A percentile compares a stretch with the other conserved stretches of the same genome.
These are phyloP conservation scores for Callospermophilus lateralis DNA, from an alignment of 2,113 vertebrate genomes.

Conservation along the genomic window DNA sequence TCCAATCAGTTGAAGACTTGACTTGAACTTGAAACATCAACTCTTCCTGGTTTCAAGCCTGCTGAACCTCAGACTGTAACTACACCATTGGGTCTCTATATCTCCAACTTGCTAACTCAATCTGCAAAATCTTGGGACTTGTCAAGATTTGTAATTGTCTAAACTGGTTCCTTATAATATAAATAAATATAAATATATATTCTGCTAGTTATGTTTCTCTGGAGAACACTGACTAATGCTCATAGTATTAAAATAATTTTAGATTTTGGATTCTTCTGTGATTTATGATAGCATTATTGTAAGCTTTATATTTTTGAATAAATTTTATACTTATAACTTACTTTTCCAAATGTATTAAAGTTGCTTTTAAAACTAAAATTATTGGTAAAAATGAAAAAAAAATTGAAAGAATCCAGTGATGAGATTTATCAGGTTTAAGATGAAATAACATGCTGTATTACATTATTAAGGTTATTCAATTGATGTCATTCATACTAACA, in stretches of 20 bases:
- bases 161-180: background rate
- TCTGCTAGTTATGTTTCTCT: background rate
- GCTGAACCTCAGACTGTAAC: background rate
- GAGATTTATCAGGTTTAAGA: conserved; percentile 25
- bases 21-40: background rate
- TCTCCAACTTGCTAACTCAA: background rate
- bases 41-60: background rate
- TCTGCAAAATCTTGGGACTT: background rate
- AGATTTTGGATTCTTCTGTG: conserved; percentile 2
- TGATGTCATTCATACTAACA: conserved; percentile 4
- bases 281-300: background rate
- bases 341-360: conserved; percentile 6
- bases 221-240: background rate
- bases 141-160: background rate
- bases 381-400: background rate
- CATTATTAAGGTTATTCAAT: conserved; percentile 16
- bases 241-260: background rate
- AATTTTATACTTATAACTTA: background rate
- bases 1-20: background rate
- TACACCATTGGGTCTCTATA: background rate
- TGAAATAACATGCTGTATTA: background rate
- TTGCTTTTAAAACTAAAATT: conserved; percentile 49
- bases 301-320: conserved; percentile 1
- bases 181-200: background rate
- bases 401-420: background rate